phyloP scores from a whole-genome alignment of 2,113 vertebrate genomes.

The Vidua chalybeata region DNA sequence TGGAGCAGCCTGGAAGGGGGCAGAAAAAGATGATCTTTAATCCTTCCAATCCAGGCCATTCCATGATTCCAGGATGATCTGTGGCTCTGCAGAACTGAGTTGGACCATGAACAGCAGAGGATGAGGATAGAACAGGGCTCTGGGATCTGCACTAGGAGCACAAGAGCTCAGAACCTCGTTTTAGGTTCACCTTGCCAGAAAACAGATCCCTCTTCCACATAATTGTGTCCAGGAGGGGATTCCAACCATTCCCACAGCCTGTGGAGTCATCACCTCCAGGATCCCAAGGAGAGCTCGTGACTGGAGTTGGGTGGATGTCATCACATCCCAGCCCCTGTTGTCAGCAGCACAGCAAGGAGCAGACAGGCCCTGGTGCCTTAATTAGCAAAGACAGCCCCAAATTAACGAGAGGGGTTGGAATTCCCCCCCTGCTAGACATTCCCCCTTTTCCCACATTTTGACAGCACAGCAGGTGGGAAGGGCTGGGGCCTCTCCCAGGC shows the following conservation, averaged over 20 bases:
- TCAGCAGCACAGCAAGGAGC: conserved; percentile 12
- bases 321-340: background rate
- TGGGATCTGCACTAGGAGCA: background rate
- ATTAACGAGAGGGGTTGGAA: background rate
- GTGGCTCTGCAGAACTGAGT: background rate
- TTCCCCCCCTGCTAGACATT: background rate
- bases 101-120: background rate
- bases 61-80: background rate
- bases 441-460: background rate
- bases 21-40: too few relatives aligned
- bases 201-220: background rate
- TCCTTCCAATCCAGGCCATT: background rate
- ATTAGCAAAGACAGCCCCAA: conserved; percentile 15
- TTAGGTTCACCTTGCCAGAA: background rate
- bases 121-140: accelerated
- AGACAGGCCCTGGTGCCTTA: background rate
- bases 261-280: background rate
- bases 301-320: background rate
- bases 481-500: background rate
- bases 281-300: background rate
- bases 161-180: accelerated
- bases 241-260: background rate
- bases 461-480: conserved; percentile 29
- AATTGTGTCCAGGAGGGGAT: background rate
- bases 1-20: background rate